phyloP scores from a whole-genome alignment of 2,888 invertebrate species.

The Eilema caniola region DNA sequence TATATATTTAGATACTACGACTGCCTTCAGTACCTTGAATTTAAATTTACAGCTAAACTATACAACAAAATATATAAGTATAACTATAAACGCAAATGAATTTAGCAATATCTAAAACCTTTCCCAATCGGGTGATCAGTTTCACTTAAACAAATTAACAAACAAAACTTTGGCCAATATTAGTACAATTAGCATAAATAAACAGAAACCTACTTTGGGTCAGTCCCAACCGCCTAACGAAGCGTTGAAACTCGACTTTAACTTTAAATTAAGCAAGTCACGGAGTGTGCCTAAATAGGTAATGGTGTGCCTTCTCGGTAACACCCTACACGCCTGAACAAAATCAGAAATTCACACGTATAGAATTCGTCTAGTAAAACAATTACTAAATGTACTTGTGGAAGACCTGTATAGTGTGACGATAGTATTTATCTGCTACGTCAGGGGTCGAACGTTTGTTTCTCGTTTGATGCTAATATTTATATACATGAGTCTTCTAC shows the following conservation, averaged over 20 bases:
- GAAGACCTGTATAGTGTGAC: not conserved
- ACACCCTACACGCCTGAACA: constrained; percentile 47
- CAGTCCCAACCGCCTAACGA: constrained; percentile 35
- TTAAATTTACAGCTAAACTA: not conserved
- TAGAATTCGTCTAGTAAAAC: constrained; percentile 39
- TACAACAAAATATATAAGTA: not conserved
- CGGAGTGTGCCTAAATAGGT: constrained; percentile 27
- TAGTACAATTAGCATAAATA: constrained; percentile 25
- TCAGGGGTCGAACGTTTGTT: not conserved
- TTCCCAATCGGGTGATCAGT: constrained; percentile 13
- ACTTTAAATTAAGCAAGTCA: constrained; percentile 46
- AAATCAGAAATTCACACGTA: constrained; percentile 58
- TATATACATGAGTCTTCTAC: not conserved
- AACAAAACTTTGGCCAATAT: constrained; percentile 9
- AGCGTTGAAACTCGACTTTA: constrained; percentile 39
- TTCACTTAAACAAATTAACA: constrained; percentile 14
- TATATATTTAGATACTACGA: too few relatives aligned
- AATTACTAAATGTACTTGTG: not conserved
- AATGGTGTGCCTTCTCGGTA: constrained; percentile 37
- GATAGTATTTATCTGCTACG: not conserved
- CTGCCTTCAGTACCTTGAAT: too few relatives aligned
- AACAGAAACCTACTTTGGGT: constrained; percentile 29
- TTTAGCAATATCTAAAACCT: not conserved
- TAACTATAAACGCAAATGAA: not conserved
- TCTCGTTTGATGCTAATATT: not conserved